Percentiles rank a stretch among this genome's conserved stretches.
phyloP scores from a whole-genome alignment of 2,888 invertebrate species.

The Andrena camellia region DNA sequence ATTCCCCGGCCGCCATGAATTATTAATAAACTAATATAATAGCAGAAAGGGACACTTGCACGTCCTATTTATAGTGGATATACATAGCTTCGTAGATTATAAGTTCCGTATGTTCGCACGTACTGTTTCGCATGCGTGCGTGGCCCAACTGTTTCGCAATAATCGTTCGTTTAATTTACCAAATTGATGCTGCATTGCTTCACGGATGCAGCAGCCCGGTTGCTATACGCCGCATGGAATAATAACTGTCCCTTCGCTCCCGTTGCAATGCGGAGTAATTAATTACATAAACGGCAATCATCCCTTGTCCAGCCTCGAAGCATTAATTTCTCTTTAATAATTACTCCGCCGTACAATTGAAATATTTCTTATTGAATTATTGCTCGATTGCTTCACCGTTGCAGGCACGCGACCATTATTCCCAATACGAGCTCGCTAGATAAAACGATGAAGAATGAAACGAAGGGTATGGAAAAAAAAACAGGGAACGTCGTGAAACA shows the following conservation, averaged over 20 bases:
- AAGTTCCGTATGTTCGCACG: background rate
- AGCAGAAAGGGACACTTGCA: background rate
- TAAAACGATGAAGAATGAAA: no score
- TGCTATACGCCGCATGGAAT: background rate
- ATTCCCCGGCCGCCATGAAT: background rate
- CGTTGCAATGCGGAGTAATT: background rate
- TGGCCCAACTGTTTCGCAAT: slow-evolving; percentile 35
- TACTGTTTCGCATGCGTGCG: slow-evolving; percentile 19
- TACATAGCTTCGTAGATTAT: background rate
- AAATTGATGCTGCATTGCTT: slow-evolving; percentile 23
- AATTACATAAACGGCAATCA: background rate
- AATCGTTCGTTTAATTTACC: slow-evolving; percentile 30
- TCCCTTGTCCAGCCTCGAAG: no score
- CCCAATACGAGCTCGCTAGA: no score
- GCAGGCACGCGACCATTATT: no score
- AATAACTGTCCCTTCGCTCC: background rate
- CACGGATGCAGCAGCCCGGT: slow-evolving; percentile 6
- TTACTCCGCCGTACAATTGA: no score
- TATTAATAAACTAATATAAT: slow-evolving; percentile 5
- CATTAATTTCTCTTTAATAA: no score
- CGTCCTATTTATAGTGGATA: background rate
- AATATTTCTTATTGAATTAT: no score
- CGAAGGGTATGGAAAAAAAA: no score
- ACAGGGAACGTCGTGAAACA: no score
- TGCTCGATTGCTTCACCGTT: no score